These are phyloP conservation scores for Stictonetta naevosa DNA, from an alignment of 2,113 vertebrate genomes.

Conservation along the genomic window DNA sequence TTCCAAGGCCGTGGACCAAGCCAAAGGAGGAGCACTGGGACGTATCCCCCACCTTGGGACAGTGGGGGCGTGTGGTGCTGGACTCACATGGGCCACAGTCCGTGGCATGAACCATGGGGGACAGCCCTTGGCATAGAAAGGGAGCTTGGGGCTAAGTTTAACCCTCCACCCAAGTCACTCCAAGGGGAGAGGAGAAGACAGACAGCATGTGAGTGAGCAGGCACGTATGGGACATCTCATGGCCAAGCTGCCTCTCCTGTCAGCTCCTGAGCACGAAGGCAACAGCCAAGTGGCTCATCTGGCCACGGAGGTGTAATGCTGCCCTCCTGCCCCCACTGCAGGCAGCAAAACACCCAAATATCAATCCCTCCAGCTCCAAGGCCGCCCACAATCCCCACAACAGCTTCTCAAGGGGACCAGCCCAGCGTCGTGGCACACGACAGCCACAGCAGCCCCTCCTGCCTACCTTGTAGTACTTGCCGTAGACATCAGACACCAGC, in stretches of 20 bases:
- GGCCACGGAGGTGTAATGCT: not conserved
- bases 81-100: not conserved
- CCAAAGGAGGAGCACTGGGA: not conserved
- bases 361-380: not conserved
- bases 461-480: conserved; percentile 94
- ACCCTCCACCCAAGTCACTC: not conserved
- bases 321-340: not conserved
- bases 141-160: not conserved
- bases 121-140: not conserved
- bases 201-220: fast-evolving
- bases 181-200: not conserved
- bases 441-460: not conserved
- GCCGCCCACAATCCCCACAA: not conserved
- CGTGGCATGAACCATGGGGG: not conserved
- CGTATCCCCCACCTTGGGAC: not conserved
- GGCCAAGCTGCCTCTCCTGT: not conserved
- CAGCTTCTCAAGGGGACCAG: not conserved
- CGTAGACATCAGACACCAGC: conserved; percentile 88
- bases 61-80: not conserved
- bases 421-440: fast-evolving
- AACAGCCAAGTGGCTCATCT: not conserved
- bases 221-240: fast-evolving
- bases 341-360: not conserved
- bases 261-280: not conserved
- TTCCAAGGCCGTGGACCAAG: not conserved